Evolutionary conservation across 2,113 vertebrate species (phyloP).

Genomic region (Myiozetetes cayanensis): DNA sequence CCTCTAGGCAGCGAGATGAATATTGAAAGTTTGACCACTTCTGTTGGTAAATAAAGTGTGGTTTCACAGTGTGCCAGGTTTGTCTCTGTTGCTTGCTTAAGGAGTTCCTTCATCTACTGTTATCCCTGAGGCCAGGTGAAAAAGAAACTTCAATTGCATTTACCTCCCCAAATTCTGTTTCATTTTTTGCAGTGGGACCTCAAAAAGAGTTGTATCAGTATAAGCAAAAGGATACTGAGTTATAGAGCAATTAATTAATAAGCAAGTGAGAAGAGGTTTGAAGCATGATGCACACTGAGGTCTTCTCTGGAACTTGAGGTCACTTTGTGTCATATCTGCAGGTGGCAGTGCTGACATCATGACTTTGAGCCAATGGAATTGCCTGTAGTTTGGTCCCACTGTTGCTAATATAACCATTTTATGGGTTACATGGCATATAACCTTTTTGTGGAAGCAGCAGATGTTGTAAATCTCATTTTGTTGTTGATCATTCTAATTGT

Average conservation of each 20-base stretch:
- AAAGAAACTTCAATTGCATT: not conserved
- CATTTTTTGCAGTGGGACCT: not conserved
- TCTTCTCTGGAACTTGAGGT: not conserved
- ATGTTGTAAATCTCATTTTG: not conserved
- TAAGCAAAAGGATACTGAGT: not conserved
- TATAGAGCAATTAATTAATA: not conserved
- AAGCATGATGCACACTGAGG: accelerated
- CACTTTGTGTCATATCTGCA: not conserved
- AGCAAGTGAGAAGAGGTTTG: not conserved
- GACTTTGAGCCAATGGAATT: not conserved
- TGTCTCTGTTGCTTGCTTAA: not conserved
- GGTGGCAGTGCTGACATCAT: not conserved
- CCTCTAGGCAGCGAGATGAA: not conserved
- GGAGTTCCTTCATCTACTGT: not conserved
- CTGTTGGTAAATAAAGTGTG: not conserved
- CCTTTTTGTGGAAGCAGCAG: not conserved
- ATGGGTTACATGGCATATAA: not conserved
- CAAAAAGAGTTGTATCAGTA: not conserved
- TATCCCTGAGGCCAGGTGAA: not conserved
- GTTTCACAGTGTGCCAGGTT: not conserved
- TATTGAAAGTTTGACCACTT: not conserved
- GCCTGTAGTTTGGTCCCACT: not conserved
- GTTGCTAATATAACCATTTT: not conserved
- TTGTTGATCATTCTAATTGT: not conserved
- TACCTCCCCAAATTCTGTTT: not conserved